phyloP scores from a whole-genome alignment of 2,888 invertebrate species.

The Bellardia bayeri region DNA sequence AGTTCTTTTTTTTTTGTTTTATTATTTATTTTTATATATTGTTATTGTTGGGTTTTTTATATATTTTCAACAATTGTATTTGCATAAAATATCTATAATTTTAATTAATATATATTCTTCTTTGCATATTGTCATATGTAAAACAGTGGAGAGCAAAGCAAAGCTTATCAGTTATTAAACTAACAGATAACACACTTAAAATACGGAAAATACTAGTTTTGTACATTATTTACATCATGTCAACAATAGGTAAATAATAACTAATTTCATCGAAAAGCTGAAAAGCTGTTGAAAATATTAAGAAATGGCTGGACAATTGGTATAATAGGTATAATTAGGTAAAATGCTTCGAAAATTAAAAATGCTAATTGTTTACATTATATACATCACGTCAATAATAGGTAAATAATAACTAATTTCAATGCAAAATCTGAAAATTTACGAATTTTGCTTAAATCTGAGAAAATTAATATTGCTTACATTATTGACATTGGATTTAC shows the following conservation, averaged over 20 bases:
- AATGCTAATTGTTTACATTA: slow-evolving; percentile 10
- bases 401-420: not conserved
- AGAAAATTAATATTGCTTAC: not conserved
- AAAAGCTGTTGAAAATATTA: no score
- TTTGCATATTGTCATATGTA: slow-evolving; percentile 11
- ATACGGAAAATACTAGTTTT: not conserved
- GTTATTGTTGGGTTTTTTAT: slow-evolving; percentile 24
- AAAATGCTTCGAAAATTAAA: not conserved
- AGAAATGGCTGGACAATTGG: no score
- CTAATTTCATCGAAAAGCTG: no score
- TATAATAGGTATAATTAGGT: no score
- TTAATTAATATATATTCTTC: slow-evolving; percentile 64
- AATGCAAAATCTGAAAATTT: not conserved
- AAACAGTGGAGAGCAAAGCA: slow-evolving; percentile 1
- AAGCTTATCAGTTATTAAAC: not conserved
- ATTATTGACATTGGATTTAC: not conserved
- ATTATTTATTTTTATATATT: slow-evolving; percentile 45
- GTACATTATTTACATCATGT: not conserved
- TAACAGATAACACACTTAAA: no score
- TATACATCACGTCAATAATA: not conserved
- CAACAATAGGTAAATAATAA: not conserved
- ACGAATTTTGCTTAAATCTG: not conserved
- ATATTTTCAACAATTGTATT: slow-evolving; percentile 55
- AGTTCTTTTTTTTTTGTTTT: slow-evolving; percentile 13
- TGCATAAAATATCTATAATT: slow-evolving; percentile 70